Percentiles rank a stretch among this genome's conserved stretches.
These are phyloP conservation scores for Sceloporus undulatus DNA, from an alignment of 2,113 vertebrate species.

Conservation along the genomic window DNA sequence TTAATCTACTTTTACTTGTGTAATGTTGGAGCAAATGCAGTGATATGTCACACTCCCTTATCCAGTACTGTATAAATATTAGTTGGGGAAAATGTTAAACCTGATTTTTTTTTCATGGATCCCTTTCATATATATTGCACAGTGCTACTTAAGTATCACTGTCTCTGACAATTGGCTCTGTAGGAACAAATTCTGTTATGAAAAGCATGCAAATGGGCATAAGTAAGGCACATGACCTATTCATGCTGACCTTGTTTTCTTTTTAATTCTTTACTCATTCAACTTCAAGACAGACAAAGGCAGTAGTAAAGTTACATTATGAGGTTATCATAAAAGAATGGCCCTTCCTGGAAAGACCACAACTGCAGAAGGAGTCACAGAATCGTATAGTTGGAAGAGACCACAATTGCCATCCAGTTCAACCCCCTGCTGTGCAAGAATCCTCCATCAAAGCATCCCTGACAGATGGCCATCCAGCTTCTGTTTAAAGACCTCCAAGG, in stretches of 20 bases:
- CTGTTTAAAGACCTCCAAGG: no score
- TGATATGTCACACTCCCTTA: no score
- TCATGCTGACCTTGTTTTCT: constrained; percentile 16
- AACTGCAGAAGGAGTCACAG: background rate
- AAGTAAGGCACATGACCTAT: background rate
- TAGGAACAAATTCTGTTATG: background rate
- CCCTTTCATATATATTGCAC: background rate
- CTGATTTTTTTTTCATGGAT: background rate
- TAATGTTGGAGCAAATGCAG: no score
- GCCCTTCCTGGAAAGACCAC: constrained; percentile 53
- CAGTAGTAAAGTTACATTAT: constrained; percentile 52
- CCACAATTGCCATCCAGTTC: no score
- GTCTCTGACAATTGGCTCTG: background rate
- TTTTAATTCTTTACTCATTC: constrained; percentile 37
- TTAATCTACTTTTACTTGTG: no score
- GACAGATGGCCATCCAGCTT: no score
- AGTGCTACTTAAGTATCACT: background rate
- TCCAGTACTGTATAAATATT: no score
- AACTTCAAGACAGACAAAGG: constrained; percentile 40
- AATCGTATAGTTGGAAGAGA: no score
- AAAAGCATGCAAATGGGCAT: no score
- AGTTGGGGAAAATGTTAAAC: no score
- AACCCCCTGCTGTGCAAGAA: no score
- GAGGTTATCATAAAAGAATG: constrained; percentile 49
- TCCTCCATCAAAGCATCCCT: no score